A percentile compares a stretch with the other conserved stretches of the same genome.
phyloP scores from a whole-genome alignment of 2,113 vertebrate species.

The Microcebus tavaratra region DNA sequence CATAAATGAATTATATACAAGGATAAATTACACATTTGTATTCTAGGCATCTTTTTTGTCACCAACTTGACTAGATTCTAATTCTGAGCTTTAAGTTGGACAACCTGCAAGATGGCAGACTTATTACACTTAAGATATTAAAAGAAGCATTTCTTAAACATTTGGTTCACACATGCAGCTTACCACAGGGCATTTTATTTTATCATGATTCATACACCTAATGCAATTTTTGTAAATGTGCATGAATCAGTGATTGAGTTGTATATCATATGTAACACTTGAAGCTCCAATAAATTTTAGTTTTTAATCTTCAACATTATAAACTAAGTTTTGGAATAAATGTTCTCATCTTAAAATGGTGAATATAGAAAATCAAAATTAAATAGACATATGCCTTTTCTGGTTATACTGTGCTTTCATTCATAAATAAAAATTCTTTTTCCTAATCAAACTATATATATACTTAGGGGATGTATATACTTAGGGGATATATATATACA shows the following conservation, averaged over 20 bases:
- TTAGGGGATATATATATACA: neutral
- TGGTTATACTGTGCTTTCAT: neutral
- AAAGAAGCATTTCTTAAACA: constrained; percentile 26
- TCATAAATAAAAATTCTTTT: neutral
- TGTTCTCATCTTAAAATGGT: constrained; percentile 4
- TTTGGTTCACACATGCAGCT: constrained; percentile 15
- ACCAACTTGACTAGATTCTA: constrained; percentile 43
- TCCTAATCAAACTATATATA: neutral
- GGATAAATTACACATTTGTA: constrained; percentile 44
- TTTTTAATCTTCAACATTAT: neutral
- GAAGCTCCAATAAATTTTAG: neutral
- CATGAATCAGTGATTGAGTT: neutral
- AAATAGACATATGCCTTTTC: neutral
- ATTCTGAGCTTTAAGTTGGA: constrained; percentile 47
- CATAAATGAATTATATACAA: constrained; percentile 65
- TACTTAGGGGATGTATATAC: neutral
- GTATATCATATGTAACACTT: neutral
- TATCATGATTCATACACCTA: neutral
- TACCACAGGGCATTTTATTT: neutral
- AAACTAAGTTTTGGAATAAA: neutral
- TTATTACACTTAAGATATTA: neutral
- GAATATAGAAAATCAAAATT: neutral
- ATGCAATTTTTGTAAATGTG: neutral
- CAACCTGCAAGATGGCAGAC: neutral
- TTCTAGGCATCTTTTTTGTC: neutral